A percentile compares a stretch with the other conserved stretches of the same genome.
Conservation (phyloP, 2,113 vertebrate genomes). For the Electrona antarctica region DNA sequence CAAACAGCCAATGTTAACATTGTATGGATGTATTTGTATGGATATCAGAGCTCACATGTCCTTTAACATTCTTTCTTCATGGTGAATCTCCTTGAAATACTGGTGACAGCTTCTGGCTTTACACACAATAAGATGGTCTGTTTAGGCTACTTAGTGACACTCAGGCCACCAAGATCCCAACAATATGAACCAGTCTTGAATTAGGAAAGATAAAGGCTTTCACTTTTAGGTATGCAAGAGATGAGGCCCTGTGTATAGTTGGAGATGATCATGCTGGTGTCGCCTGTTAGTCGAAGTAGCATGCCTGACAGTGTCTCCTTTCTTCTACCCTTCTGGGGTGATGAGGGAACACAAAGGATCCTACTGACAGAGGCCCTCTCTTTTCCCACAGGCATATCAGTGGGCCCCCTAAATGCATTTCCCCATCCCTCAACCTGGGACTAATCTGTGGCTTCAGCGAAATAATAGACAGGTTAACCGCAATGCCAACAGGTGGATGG, state of each 20-base stretch:
- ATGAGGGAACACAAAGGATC: slow-evolving; percentile 61
- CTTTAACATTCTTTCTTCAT: slow-evolving; percentile 10
- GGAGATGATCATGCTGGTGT: slow-evolving; percentile 47
- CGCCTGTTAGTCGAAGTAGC: slow-evolving; percentile 57
- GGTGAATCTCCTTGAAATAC: neutral
- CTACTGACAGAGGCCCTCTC: slow-evolving; percentile 49
- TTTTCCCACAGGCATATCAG: slow-evolving; percentile 58
- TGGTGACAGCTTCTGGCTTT: neutral
- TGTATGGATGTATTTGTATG: neutral
- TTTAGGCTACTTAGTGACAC: neutral
- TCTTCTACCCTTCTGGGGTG: slow-evolving; percentile 55
- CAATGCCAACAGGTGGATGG: slow-evolving; percentile 45
- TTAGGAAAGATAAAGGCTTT: slow-evolving; percentile 52
- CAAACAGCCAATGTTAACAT: too few relatives aligned
- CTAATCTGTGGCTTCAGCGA: slow-evolving; percentile 44
- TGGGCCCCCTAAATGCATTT: slow-evolving; percentile 27
- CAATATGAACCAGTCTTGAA: slow-evolving; percentile 37
- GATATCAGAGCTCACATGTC: neutral
- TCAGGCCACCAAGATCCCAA: neutral
- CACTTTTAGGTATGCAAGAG: slow-evolving; percentile 44
- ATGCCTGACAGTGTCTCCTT: slow-evolving; percentile 61
- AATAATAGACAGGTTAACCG: slow-evolving; percentile 45
- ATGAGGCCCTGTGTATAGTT: slow-evolving; percentile 46
- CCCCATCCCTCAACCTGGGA: slow-evolving; percentile 34
- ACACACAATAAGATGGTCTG: slow-evolving; percentile 1